Base-by-base conservation (phyloP, 2,888 invertebrate species). In the Volucella inflata region DNA sequence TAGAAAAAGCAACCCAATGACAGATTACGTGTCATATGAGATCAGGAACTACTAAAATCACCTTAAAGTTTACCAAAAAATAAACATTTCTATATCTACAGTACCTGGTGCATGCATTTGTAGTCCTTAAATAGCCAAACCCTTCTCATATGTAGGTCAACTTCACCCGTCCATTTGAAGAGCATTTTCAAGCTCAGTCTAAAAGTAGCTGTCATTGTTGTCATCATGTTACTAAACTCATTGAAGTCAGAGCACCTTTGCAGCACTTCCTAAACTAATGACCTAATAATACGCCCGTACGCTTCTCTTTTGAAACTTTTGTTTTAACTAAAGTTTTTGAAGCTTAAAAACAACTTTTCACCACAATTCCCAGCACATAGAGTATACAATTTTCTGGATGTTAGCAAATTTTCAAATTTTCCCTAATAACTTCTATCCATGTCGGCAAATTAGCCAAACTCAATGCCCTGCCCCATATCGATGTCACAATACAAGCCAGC, bases 391-490 rank as follows among this genome's bases (percentile, higher is more conserved):
- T 57, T 12, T 64, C 40, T 48, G 64, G 64, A 6, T 48, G 11
- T 72, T 62, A 62, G 17, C 60, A 53, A 62, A 72, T 38, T 57
- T 44, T 50, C 36, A 62, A 72, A 36, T 57, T 44, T 50, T 17
- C 60, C 16, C 42, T 57, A 55, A 57, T 51, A 67, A 55, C 44
- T 46, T 74, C 53, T 36, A 51, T 53, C 44, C 67, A n/a, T 68
- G 59, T 44, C 42, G 59, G 55, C 62, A 76, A 48, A 50, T 67
- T 76, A 60, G 76, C 75, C 48, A 53, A 74, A 74, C 50, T 44
- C 59, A 70, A 55, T 17, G 40, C 30, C 12, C 40, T 30, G 6
- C 46, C 64, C 53, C 11, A 55, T 74, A 74, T 74, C 64, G 74
- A 55, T 74, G 64, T 74, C 74, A 64, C 16, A 53, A 16, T 16